Conservation (phyloP, 1,140 invertebrate genomes). For the Pseudoatta argentina region DNA sequence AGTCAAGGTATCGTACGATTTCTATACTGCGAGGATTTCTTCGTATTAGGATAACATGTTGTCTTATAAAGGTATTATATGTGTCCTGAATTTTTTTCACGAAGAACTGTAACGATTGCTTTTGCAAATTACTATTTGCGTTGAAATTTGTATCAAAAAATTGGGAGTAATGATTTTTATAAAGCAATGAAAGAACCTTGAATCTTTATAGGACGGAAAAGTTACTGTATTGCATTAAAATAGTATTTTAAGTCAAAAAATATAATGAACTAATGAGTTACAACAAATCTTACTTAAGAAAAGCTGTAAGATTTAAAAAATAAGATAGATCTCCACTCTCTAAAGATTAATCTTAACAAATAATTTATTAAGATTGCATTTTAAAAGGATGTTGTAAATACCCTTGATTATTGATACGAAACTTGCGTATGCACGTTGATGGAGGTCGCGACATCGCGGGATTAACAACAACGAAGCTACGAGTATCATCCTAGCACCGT, state of each 20-base stretch:
- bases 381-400: not conserved
- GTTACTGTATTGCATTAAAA: too few relatives aligned
- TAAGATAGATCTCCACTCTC: too few relatives aligned
- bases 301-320: too few relatives aligned
- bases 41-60: not conserved
- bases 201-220: too few relatives aligned
- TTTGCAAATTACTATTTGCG: not conserved
- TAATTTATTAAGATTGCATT: conserved; percentile 6
- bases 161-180: not conserved
- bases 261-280: too few relatives aligned
- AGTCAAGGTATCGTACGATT: conserved; percentile 93
- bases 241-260: too few relatives aligned
- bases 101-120: not conserved
- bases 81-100: not conserved
- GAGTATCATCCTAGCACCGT: conserved; percentile 1
- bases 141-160: not conserved
- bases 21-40: not conserved
- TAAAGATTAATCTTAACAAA: not conserved
- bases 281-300: too few relatives aligned
- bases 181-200: not conserved
- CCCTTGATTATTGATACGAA: not conserved
- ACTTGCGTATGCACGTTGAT: not conserved
- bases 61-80: not conserved
- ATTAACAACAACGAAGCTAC: conserved; percentile 17
- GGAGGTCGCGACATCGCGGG: not conserved